A percentile compares a stretch with the other conserved stretches of the same genome.
phyloP scores from a whole-genome alignment of 1,140 invertebrate genomes.

The Zaprionus taronus region DNA sequence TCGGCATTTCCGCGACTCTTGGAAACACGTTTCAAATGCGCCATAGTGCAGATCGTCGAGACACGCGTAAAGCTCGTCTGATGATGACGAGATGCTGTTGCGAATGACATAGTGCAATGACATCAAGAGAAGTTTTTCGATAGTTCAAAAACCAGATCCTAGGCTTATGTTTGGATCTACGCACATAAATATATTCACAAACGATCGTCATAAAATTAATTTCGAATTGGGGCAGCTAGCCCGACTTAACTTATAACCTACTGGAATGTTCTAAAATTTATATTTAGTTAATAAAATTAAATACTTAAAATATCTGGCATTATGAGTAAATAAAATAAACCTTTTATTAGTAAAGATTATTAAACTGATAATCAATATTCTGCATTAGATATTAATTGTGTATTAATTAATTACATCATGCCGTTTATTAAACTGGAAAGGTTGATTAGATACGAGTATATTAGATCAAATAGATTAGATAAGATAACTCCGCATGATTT shows the following conservation, averaged over 20 bases:
- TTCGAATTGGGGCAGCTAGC: neutral
- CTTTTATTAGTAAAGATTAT: neutral
- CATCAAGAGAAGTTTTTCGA: slow-evolving; percentile 7
- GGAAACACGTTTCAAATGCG: slow-evolving; percentile 73
- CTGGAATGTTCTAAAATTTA: neutral
- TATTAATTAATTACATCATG: neutral
- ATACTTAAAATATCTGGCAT: neutral
- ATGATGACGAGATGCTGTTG: slow-evolving; percentile 1
- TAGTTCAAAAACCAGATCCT: slow-evolving; percentile 1
- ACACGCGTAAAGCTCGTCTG: slow-evolving; percentile 13
- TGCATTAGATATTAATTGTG: neutral
- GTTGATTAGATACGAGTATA: neutral
- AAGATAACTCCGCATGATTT: neutral
- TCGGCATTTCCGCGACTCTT: slow-evolving; percentile 61
- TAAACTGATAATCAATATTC: neutral
- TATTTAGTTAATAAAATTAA: neutral
- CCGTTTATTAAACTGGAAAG: neutral
- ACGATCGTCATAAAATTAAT: neutral
- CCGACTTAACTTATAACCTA: neutral
- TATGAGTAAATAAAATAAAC: neutral
- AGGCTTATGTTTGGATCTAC: neutral
- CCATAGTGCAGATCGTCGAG: slow-evolving; percentile 26
- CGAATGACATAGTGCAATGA: slow-evolving; percentile 43
- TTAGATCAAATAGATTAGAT: too few relatives aligned
- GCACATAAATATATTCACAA: neutral